These are phyloP conservation scores for Cantharis lateralis DNA, from an alignment of 2,888 invertebrate species.

Conservation along the genomic window DNA sequence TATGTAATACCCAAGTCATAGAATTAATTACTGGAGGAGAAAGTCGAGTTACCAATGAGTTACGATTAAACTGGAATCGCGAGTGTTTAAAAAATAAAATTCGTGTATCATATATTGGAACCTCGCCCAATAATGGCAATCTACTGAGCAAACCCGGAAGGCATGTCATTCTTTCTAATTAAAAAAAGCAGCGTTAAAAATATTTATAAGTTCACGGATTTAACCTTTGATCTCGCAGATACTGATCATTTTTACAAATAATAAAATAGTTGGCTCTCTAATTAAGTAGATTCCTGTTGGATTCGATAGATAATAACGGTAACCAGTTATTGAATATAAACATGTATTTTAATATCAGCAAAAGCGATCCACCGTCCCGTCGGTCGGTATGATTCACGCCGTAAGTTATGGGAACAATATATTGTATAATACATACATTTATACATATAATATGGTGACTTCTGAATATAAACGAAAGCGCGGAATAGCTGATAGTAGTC, in stretches of 20 bases:
- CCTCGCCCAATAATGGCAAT: conserved; percentile 31
- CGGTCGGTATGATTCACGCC: conserved; percentile 17
- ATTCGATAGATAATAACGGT: conserved; percentile 47
- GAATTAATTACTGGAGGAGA: background rate
- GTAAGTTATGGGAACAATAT: conserved; percentile 21
- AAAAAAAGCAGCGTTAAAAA: conserved; percentile 34
- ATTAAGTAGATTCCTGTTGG: conserved; percentile 41
- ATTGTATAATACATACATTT: background rate
- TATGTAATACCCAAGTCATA: background rate
- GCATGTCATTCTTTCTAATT: conserved; percentile 36
- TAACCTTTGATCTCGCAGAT: conserved; percentile 40
- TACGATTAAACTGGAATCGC: background rate
- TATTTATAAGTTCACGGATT: conserved; percentile 38
- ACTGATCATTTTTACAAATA: conserved; percentile 33
- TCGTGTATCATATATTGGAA: conserved; percentile 8
- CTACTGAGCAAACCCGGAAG: conserved; percentile 35
- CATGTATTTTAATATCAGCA: conserved; percentile 42
- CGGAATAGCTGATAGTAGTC: conserved; percentile 22
- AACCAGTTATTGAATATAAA: conserved; percentile 50
- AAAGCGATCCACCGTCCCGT: conserved; percentile 12
- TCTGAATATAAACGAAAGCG: conserved; percentile 27
- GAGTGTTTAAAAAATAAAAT: background rate
- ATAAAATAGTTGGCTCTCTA: conserved; percentile 38
- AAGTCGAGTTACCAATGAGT: background rate
- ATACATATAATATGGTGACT: conserved; percentile 19